Base-by-base conservation (phyloP, 1,140 invertebrate genomes). In the Globodera rostochiensis region DNA sequence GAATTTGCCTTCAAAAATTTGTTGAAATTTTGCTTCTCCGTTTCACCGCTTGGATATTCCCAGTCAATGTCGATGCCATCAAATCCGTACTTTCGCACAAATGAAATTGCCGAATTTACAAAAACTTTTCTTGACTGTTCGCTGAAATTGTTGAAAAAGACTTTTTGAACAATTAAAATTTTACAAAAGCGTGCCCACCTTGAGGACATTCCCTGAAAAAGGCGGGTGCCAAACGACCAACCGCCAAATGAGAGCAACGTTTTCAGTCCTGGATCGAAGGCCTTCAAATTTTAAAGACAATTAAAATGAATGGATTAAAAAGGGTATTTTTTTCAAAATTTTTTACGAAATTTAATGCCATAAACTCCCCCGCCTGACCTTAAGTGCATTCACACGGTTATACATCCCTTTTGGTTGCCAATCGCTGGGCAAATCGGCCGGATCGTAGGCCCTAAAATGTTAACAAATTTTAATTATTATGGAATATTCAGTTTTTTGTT, bases 11-110 rank as follows among this genome's bases (percentile, higher is more conserved):
- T 97, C 11, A 97, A 90, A 15, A 98, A 91, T 66, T 94, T 90
- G 19, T 96, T 95, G 88, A 93, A 97, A 90, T 97, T 97, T 88
- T 95, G 95, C 91, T 97, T 98, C 87, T 98, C 96, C 50, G 95
- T 94, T 0, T 93, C 92, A 45, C 95, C 96, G 91, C 95, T 96
- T 3, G 96, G 96, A 91, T 97, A 98, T 91, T 98, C 96, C 96
- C 96, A 98, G 91, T 98, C 95, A 82, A 98, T 93, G 88, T 98
- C 96, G 46, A 98, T 91, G 25, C 89, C 88, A 75, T 91, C 86
- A 80, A 90, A 90, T 15, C 82, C 87, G 74, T 88, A 82, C 50
- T 84, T 77, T 46, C 88, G 73, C n/a, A 88, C 87, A 79, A 90
- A 89, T 19, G 67, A 69, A 50, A 89, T 88, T 45, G 89, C 82